These are phyloP conservation scores for Siniperca chuatsi DNA, from an alignment of 2,113 vertebrate genomes.

Conservation along the genomic window DNA sequence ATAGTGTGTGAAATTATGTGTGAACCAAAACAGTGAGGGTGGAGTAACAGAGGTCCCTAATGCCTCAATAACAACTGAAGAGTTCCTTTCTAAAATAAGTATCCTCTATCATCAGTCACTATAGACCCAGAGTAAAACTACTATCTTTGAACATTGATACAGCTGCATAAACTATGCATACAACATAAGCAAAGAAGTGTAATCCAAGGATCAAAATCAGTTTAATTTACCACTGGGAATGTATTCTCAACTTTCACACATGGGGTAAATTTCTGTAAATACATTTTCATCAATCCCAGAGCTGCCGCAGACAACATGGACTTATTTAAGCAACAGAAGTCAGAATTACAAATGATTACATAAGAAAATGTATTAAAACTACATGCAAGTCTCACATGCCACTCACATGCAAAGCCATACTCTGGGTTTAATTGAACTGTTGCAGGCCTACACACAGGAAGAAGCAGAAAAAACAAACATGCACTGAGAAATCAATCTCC, in stretches of 20 bases:
- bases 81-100: background rate
- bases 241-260: background rate
- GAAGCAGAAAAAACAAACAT: background rate
- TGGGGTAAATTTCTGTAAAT: too few relatives aligned
- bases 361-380: too few relatives aligned
- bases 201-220: background rate
- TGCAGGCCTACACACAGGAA: background rate
- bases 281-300: background rate
- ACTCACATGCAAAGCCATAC: too few relatives aligned
- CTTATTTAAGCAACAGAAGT: too few relatives aligned
- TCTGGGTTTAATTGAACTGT: background rate
- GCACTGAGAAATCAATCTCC: background rate
- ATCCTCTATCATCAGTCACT: background rate
- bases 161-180: background rate
- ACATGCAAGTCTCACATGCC: too few relatives aligned
- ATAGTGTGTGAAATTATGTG: background rate
- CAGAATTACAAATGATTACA: too few relatives aligned
- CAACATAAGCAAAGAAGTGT: background rate
- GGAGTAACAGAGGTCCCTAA: background rate
- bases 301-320: background rate
- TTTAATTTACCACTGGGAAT: background rate
- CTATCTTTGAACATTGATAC: background rate
- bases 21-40: background rate
- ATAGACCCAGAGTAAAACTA: background rate
- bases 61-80: background rate